These are phyloP conservation scores for Schlechtendalia chinensis DNA, from an alignment of 1,140 invertebrate genomes.

Conservation along the genomic window DNA sequence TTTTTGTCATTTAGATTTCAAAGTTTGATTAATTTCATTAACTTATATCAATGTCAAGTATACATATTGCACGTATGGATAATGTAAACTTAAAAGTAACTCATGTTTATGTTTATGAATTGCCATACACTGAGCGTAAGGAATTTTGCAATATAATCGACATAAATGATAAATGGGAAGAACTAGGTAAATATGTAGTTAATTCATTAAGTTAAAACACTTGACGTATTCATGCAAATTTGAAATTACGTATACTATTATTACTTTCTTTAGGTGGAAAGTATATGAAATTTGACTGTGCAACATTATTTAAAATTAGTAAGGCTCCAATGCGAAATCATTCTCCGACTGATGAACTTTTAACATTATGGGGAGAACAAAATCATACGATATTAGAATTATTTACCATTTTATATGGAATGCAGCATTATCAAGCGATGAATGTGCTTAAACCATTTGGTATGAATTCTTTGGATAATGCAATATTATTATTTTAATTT, in stretches of 20 bases:
- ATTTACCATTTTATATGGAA: conserved; percentile 68
- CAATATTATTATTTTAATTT: not conserved
- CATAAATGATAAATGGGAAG: conserved; percentile 74
- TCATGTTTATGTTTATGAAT: conserved; percentile 66
- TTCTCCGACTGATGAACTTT: conserved; percentile 73
- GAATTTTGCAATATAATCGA: conserved; percentile 76
- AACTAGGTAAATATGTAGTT: conserved; percentile 60
- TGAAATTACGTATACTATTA: not conserved
- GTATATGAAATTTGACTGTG: conserved; percentile 59
- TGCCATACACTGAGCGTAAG: conserved; percentile 68
- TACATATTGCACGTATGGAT: not conserved
- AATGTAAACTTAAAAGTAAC: not conserved
- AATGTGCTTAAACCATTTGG: conserved; percentile 63
- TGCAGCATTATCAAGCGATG: conserved; percentile 75
- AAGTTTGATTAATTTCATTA: not conserved
- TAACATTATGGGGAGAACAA: conserved; percentile 73
- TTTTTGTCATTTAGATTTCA: not conserved
- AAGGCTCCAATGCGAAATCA: conserved; percentile 58
- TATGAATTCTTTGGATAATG: conserved; percentile 52
- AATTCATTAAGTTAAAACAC: no score
- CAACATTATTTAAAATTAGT: conserved; percentile 59
- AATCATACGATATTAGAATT: conserved; percentile 78
- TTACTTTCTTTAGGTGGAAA: conserved; percentile 56
- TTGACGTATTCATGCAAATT: no score
- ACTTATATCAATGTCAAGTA: no score